Evolutionary conservation across 2,888 invertebrate species (phyloP), one percentile per base, ranked within the genome.

Genomic region (Cheilosia vulpina): DNA sequence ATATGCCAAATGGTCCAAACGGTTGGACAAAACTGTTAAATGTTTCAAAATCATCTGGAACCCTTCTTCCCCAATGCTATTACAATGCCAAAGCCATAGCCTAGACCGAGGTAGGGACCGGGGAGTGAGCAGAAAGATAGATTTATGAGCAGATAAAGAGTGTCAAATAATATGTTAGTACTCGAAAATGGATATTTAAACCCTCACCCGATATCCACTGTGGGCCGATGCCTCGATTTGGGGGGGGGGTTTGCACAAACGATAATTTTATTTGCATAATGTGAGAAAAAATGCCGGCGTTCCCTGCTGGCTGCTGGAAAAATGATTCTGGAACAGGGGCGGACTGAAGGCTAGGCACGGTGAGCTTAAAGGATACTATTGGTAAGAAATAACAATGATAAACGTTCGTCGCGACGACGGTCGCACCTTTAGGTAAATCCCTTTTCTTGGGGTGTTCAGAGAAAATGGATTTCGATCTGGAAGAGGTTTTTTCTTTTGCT

Each of bases 211-310:
- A 81, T 71, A 85, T 85, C 85, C 76, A 85, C 72, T 77, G 76
- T 53, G 31, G n/a, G 66, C 21, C 38, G 17, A 55, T 57, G 53
- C 41, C n/a, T 34, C 41, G 65, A 71, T 62, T 55, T 78, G 41
- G 41, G 52, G 55, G 78, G 66, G 73, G 60, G 38, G 13, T 4
- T 79, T 73, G 55, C 53, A 73, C 73, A 78, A 60, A 63, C 81
- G 85, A 81, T 81, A 77, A 85, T 85, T 85, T 85, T 85, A 85
- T 85, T 85, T 85, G 85, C 85, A 85, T 85, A 85, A 85, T 85
- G 81, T 85, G 85, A 77, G 85, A 85, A 81, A 82, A 85, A 85
- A 80, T 81, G 41, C 68, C 45, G 17, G 71, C 31, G 50, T 50
- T 65, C 53, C 57, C 66, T 80, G 69, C 81, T 81, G 71, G 52